Base-by-base conservation (phyloP, 2,888 invertebrate genomes). In the Tipula vernalis region DNA sequence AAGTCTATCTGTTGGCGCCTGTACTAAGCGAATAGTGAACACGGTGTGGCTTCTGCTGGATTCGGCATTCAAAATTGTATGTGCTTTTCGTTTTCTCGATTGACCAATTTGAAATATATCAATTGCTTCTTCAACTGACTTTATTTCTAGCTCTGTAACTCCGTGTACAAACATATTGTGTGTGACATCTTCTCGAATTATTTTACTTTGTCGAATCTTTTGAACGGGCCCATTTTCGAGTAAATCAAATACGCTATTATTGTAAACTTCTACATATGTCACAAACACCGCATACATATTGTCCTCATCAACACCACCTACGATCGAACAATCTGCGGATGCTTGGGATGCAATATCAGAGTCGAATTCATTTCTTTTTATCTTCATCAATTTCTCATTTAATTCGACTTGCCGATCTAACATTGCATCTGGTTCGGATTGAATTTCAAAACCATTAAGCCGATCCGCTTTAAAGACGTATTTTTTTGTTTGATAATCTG, bases 11-110 rank as follows among this genome's bases (percentile, higher is more conserved):
- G 94, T 93, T 0, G 94, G 95, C 86, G 94, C 94, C 92, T 97
- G 98, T 51, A 98, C 98, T 86, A 99, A 92, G 87, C 98, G 93
- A 88, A 99, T 96, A 84, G 96, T 99, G 90, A 99, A 99, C 36
- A 99, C 96, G 0, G 98, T 98, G 91, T 99, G 99, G 89, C 98
- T 98, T 88, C 99, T 94, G 91, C 98, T 98, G 0, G 99, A 99
- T 91, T 98, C 98, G 0, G 97, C 95, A 92, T 99, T 99, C 36
- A 99, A 92, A 86, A 95, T 94, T 0, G 99, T 99, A 89, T 97
- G 96, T 0, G 98, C 99, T 92, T 98, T 98, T 85, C 97, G 94
- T 90, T 98, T 96, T 86, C 98, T 93, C 90, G 96, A 96, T 89
- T 98, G 96, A 0, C 98, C 98, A 88, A 95, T 93, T 89, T 95